A percentile compares a stretch with the other conserved stretches of the same genome.
Evolutionary conservation across 2,113 vertebrate species (phyloP).

Genomic region (Crotalus helleri): DNA sequence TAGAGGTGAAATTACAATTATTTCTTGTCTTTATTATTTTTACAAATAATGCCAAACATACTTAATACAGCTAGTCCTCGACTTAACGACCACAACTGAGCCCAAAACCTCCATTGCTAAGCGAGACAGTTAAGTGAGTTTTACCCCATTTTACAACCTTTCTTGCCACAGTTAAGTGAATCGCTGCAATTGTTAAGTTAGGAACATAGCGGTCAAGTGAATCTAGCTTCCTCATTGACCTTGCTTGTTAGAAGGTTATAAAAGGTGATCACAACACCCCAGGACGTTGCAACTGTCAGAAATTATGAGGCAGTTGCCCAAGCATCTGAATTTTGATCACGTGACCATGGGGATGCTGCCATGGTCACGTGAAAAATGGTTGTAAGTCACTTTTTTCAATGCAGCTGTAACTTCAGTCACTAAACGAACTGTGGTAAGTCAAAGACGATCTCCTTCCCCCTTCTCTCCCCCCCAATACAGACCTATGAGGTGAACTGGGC

Average conservation of each 20-base stretch:
- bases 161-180: not conserved
- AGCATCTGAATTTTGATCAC: not conserved
- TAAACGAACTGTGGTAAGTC: not conserved
- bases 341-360: not conserved
- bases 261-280: not conserved
- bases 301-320: not conserved
- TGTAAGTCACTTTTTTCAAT: not conserved
- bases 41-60: not conserved
- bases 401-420: not conserved
- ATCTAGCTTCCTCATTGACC: not conserved
- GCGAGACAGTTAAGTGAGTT: not conserved
- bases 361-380: not conserved
- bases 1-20: not conserved
- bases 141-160: not conserved
- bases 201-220: not conserved
- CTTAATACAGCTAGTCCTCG: not conserved
- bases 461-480: too few species aligned
- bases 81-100: not conserved
- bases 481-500: not conserved
- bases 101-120: not conserved
- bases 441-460: not conserved
- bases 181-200: not conserved
- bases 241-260: not conserved
- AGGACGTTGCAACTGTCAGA: not conserved
- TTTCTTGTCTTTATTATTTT: not conserved